phyloP scores from a whole-genome alignment of 2,888 invertebrate genomes.

The Chrysina gloriosa region DNA sequence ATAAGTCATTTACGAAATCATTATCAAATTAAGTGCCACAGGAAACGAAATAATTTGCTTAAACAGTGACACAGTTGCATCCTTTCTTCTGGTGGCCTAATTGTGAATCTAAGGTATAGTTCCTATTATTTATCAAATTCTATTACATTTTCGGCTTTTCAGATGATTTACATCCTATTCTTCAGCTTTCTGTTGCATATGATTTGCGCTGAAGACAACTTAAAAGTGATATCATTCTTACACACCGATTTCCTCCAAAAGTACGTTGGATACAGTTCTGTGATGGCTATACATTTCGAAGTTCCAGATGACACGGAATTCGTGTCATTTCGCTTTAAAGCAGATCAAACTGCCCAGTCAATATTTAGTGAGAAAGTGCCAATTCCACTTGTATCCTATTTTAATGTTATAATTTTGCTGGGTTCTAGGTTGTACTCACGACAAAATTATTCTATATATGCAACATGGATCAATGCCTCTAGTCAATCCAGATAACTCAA shows the following conservation, averaged over 20 bases:
- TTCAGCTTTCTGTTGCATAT: conserved; percentile 1
- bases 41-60: no score
- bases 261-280: conserved; percentile 59
- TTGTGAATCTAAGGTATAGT: no score
- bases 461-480: conserved; percentile 87
- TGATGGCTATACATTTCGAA: conserved; percentile 59
- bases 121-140: background rate
- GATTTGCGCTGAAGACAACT: conserved; percentile 6
- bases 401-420: conserved; percentile 9
- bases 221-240: conserved; percentile 23
- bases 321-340: conserved; percentile 60
- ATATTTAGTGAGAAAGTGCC: conserved; percentile 61
- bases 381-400: no score
- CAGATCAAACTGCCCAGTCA: conserved; percentile 57
- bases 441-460: conserved; percentile 75
- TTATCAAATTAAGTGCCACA: no score
- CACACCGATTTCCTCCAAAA: conserved; percentile 53
- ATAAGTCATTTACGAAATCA: no score
- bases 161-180: conserved; percentile 15
- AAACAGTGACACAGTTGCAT: no score
- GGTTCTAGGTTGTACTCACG: conserved; percentile 57
- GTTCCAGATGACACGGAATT: conserved; percentile 59
- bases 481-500: conserved; percentile 83
- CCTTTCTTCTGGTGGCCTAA: no score
- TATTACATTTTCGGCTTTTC: background rate